These are phyloP conservation scores for Chaetodon trifascialis DNA, from an alignment of 2,113 vertebrate genomes.

Conservation along the genomic window DNA sequence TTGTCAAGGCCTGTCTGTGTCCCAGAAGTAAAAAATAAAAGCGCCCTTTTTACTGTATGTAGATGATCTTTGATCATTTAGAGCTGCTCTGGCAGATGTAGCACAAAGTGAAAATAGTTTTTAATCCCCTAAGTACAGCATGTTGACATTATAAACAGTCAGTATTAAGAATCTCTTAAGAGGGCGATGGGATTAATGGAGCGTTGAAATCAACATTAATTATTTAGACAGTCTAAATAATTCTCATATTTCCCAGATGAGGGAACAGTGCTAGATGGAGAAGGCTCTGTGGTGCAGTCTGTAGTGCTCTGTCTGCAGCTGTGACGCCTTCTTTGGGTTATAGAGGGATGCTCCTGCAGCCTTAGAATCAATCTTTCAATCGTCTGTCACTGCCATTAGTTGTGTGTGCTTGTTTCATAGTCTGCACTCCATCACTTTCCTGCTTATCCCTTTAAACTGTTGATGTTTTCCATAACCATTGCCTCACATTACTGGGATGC, in stretches of 20 bases:
- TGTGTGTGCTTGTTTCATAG: neutral
- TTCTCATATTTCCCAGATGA: neutral
- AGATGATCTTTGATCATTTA: neutral
- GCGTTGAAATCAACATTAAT: too few relatives aligned
- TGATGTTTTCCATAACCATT: constrained; percentile 79
- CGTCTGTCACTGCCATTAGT: neutral
- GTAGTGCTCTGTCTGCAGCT: neutral
- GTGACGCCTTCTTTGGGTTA: neutral
- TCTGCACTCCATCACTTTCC: neutral
- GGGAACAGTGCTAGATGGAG: neutral
- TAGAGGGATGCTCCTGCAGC: neutral
- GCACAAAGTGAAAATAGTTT: neutral
- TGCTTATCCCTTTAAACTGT: neutral
- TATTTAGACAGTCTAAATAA: neutral
- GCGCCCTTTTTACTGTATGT: neutral
- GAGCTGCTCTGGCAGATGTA: neutral
- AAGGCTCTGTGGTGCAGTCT: neutral
- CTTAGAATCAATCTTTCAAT: neutral
- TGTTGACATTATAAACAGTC: neutral
- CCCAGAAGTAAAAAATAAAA: neutral
- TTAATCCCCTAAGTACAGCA: neutral
- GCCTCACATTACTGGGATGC: constrained; percentile 95
- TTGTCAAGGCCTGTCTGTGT: neutral
- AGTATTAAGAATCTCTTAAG: too few relatives aligned
- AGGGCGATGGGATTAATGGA: too few relatives aligned